phyloP scores from a whole-genome alignment of 2,888 invertebrate species.

The Villa cingulata region DNA sequence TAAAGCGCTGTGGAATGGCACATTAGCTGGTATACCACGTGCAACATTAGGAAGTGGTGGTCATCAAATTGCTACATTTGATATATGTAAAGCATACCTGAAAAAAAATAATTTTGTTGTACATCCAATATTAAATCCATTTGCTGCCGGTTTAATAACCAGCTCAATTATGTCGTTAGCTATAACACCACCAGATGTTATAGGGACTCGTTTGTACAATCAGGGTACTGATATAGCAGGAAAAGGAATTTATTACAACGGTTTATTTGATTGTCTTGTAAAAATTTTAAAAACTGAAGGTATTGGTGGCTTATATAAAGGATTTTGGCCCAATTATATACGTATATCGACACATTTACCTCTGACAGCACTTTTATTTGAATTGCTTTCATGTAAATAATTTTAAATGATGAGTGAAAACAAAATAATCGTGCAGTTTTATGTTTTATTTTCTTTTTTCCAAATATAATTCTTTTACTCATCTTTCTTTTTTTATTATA shows the following conservation, averaged over 20 bases:
- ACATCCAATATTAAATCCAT: slow-evolving; percentile 50
- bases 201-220: slow-evolving; percentile 77
- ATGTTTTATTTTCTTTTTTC: too few relatives aligned
- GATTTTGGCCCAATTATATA: slow-evolving; percentile 74
- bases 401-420: too few relatives aligned
- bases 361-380: slow-evolving; percentile 77
- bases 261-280: slow-evolving; percentile 59
- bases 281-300: slow-evolving; percentile 68
- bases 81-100: slow-evolving; percentile 51
- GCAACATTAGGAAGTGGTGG: slow-evolving; percentile 68
- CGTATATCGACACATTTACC: slow-evolving; percentile 84
- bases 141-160: slow-evolving; percentile 60
- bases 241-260: slow-evolving; percentile 54
- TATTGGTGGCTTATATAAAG: slow-evolving; percentile 73
- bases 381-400: too few relatives aligned
- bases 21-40: slow-evolving; percentile 56
- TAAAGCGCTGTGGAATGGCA: slow-evolving; percentile 67
- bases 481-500: too few relatives aligned
- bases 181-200: slow-evolving; percentile 80
- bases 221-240: slow-evolving; percentile 59
- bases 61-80: slow-evolving; percentile 75
- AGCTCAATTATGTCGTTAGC: slow-evolving; percentile 64
- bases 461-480: too few relatives aligned
- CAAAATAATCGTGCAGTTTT: too few relatives aligned
- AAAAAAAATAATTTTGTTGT: slow-evolving; percentile 24